These are phyloP conservation scores for Gastracanthus pulcherrimus DNA, from an alignment of 2,888 invertebrate species.

Conservation along the genomic window DNA sequence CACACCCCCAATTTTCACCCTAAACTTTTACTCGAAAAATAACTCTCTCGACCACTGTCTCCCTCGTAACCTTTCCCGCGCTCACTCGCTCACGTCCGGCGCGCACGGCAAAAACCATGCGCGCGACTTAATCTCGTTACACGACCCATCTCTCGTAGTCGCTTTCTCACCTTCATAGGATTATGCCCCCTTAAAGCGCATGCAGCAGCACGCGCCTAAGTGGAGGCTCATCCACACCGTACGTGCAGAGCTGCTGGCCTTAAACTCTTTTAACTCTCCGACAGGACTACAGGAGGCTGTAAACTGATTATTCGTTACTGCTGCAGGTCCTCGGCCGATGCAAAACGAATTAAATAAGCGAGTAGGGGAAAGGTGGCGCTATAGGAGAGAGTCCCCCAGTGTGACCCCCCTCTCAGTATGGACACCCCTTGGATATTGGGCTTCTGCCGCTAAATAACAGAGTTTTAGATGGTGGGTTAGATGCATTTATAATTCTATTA, in stretches of 20 bases:
- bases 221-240: not conserved
- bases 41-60: not conserved
- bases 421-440: no score
- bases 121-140: slow-evolving; percentile 30
- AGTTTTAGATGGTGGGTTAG: no score
- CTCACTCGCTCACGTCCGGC: not conserved
- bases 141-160: not conserved
- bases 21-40: not conserved
- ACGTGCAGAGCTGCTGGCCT: not conserved
- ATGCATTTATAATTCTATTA: no score
- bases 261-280: not conserved
- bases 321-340: not conserved
- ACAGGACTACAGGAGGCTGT: not conserved
- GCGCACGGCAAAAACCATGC: not conserved
- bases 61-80: not conserved
- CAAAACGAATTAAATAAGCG: slow-evolving; percentile 17
- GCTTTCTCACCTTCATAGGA: slow-evolving; percentile 39
- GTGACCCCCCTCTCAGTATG: no score
- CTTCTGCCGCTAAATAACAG: no score
- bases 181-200: slow-evolving; percentile 32
- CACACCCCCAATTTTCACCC: slow-evolving; percentile 23
- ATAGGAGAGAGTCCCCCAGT: no score
- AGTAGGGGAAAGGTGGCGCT: not conserved
- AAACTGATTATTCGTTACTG: not conserved
- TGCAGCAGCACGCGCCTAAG: not conserved